Evolutionary conservation across 2,888 invertebrate species (phyloP).

Genomic region (Ormia ochracea): DNA sequence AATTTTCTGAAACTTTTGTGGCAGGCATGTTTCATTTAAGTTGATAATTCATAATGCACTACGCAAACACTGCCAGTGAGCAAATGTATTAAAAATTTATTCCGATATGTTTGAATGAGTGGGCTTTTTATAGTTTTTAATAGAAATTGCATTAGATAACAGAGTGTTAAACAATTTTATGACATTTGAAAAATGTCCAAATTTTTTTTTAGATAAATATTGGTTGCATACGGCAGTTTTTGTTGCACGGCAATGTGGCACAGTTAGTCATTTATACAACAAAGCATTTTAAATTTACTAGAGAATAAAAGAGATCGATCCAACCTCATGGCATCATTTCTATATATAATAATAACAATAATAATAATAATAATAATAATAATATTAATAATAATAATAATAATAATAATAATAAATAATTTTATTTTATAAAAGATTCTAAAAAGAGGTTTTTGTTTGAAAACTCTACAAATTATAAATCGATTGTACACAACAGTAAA

Average conservation of each 20-base stretch:
- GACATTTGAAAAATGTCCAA: constrained; percentile 16
- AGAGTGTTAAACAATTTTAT: constrained; percentile 16
- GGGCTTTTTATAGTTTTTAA: not conserved
- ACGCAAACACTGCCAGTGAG: constrained; percentile 14
- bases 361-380: no score
- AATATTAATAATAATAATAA: no score
- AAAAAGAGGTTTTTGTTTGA: no score
- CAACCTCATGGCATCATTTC: no score
- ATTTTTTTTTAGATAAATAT: not conserved
- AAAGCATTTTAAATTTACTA: not conserved
- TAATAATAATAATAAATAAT: no score
- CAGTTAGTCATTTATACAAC: not conserved
- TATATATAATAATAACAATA: no score
- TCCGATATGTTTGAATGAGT: constrained; percentile 13
- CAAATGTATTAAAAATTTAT: constrained; percentile 45
- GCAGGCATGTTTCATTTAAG: constrained; percentile 48
- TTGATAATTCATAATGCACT: constrained; percentile 43
- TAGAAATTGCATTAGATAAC: constrained; percentile 24
- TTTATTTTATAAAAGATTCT: no score
- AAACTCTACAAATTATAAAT: no score
- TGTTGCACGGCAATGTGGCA: not conserved
- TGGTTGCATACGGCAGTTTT: not conserved
- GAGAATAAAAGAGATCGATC: no score
- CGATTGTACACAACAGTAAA: no score
- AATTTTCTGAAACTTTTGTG: constrained; percentile 47